Percentiles rank a stretch among this genome's conserved stretches.
Evolutionary conservation across 2,797 vertebrate genomes (phyloP).

Genomic region (Xenentodon cancila): DNA sequence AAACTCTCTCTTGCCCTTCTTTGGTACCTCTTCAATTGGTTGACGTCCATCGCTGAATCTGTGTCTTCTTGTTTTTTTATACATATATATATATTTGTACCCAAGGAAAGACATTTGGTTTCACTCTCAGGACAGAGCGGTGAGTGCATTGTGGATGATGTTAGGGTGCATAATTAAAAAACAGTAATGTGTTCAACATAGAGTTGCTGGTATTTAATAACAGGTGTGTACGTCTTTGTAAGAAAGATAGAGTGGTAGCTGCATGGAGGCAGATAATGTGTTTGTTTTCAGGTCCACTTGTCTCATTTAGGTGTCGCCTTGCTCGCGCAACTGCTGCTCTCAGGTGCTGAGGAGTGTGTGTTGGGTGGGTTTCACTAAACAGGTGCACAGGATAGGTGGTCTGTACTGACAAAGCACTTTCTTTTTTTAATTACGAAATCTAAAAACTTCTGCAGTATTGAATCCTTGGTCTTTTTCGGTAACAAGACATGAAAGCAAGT

Average conservation of each 20-base stretch:
- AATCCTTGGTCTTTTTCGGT: too few species aligned
- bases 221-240: not conserved
- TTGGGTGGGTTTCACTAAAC: constrained; percentile 34
- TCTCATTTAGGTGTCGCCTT: constrained; percentile 21
- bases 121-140: constrained; percentile 2
- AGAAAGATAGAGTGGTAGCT: too few species aligned
- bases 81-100: not conserved
- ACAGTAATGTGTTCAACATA: constrained; percentile 1
- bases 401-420: constrained; percentile 13
- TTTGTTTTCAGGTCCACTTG: constrained; percentile 35
- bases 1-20: constrained; percentile 62
- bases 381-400: constrained; percentile 70
- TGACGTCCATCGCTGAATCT: constrained; percentile 33
- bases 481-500: too few species aligned
- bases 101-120: constrained; percentile 10
- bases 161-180: not conserved
- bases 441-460: not conserved
- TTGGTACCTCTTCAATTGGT: constrained; percentile 51
- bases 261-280: not conserved
- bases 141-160: constrained; percentile 18
- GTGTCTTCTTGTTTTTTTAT: constrained; percentile 1
- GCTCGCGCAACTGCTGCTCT: constrained; percentile 5
- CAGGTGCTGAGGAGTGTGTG: constrained; percentile 12
- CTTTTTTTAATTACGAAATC: not conserved
- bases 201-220: constrained; percentile 1